Percentiles rank a stretch among this genome's conserved stretches.
These are phyloP conservation scores for Aporrectodea caliginosa DNA, from an alignment of 1,140 invertebrate genomes.

Conservation along the genomic window DNA sequence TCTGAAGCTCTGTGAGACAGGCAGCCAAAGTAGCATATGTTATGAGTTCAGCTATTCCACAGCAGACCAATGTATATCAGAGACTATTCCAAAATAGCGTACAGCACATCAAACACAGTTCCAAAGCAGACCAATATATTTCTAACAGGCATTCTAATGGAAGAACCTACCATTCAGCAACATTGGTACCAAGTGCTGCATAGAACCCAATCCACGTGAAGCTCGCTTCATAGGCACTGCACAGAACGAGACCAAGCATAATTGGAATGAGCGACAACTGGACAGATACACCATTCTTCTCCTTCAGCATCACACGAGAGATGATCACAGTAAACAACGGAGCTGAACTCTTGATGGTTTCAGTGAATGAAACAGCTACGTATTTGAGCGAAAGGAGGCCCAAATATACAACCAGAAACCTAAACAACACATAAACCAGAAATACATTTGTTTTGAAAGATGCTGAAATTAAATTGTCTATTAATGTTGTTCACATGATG, in stretches of 20 bases:
- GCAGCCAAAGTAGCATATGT: too few relatives aligned
- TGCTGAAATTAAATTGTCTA: too few relatives aligned
- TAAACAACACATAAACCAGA: too few relatives aligned
- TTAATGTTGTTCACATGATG: too few relatives aligned
- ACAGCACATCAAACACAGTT: too few relatives aligned
- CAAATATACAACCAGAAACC: conserved; percentile 70
- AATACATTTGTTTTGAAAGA: too few relatives aligned
- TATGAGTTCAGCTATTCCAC: too few relatives aligned
- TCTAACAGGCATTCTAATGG: too few relatives aligned
- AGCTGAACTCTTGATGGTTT: conserved; percentile 82
- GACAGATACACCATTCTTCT: conserved; percentile 68
- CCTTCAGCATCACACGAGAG: conserved; percentile 66
- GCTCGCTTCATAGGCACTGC: conserved; percentile 76
- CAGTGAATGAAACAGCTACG: conserved; percentile 80
- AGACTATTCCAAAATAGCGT: too few relatives aligned
- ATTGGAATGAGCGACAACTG: conserved; percentile 76
- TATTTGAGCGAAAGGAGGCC: conserved; percentile 76
- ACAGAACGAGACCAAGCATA: conserved; percentile 77
- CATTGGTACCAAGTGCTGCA: conserved; percentile 74
- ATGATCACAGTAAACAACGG: conserved; percentile 79
- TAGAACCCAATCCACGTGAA: conserved; percentile 75
- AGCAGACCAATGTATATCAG: too few relatives aligned
- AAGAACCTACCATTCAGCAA: conserved; percentile 70
- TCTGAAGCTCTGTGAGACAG: too few relatives aligned
- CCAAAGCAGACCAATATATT: too few relatives aligned